Evolutionary conservation across 2,797 vertebrate genomes (phyloP).

Genomic region (Hoplostethus atlanticus): DNA sequence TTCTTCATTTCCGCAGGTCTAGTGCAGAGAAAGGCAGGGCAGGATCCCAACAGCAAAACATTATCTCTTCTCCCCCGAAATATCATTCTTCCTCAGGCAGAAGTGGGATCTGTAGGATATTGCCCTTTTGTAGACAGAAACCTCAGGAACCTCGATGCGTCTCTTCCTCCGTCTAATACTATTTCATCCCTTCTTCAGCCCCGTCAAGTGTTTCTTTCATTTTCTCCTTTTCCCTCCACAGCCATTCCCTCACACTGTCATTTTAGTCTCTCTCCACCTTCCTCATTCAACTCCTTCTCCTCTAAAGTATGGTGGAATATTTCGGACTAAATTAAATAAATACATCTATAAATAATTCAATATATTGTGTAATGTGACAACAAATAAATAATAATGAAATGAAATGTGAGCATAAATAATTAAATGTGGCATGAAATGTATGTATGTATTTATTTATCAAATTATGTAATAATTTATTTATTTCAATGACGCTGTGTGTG

Average conservation of each 20-base stretch:
- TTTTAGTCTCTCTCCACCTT: slow-evolving; percentile 33
- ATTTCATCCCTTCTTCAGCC: neutral
- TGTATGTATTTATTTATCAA: too few relatives aligned
- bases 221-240: neutral
- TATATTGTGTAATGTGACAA: too few relatives aligned
- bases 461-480: too few relatives aligned
- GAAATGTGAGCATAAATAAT: too few relatives aligned
- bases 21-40: neutral
- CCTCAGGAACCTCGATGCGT: slow-evolving; percentile 19
- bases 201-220: slow-evolving; percentile 1
- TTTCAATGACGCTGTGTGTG: too few relatives aligned
- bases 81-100: slow-evolving; percentile 55
- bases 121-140: slow-evolving; percentile 53
- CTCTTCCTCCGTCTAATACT: slow-evolving; percentile 18
- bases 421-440: too few relatives aligned
- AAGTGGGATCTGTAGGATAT: slow-evolving; percentile 33
- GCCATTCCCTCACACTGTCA: neutral
- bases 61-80: slow-evolving; percentile 60
- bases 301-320: neutral
- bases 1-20: slow-evolving; percentile 51
- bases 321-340: too few relatives aligned
- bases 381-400: too few relatives aligned
- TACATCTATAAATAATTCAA: too few relatives aligned
- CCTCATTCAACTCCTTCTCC: slow-evolving; percentile 19
- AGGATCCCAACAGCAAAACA: slow-evolving; percentile 53